Evolutionary conservation across 2,888 invertebrate genomes (phyloP).

Genomic region (Tinea semifulvella): DNA sequence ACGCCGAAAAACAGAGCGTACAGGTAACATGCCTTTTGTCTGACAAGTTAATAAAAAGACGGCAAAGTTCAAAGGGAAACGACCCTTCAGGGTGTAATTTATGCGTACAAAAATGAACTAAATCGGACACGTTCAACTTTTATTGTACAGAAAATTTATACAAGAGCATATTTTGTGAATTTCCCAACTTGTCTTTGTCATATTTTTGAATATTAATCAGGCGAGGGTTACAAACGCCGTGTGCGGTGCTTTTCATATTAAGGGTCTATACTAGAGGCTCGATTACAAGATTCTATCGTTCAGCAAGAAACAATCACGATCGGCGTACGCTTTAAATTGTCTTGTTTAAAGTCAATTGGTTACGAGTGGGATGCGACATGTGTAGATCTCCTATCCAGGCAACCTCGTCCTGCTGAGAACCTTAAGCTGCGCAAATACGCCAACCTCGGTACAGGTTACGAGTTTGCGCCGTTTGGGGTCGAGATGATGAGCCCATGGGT

Average conservation of each 20-base stretch:
- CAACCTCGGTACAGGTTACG: too few species aligned
- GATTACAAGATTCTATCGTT: too few species aligned
- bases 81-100: constrained; percentile 32
- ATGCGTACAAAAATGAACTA: constrained; percentile 35
- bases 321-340: too few species aligned
- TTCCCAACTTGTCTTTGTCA: constrained; percentile 8
- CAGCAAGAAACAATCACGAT: too few species aligned
- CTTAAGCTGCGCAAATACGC: too few species aligned
- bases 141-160: constrained; percentile 27
- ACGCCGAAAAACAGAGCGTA: neutral
- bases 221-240: neutral
- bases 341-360: too few species aligned
- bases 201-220: constrained; percentile 7
- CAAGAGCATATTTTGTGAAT: neutral
- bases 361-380: too few species aligned
- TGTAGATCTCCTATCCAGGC: too few species aligned
- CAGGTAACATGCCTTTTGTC: constrained; percentile 17
- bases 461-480: too few species aligned
- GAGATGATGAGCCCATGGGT: too few species aligned
- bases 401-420: too few species aligned
- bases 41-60: constrained; percentile 35
- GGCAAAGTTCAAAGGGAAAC: constrained; percentile 30
- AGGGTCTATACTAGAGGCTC: too few species aligned
- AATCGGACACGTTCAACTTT: constrained; percentile 39
- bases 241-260: neutral